Percentiles rank a stretch among this genome's conserved stretches.
Conservation (phyloP, 2,888 invertebrate species). For the Callimorpha dominula region DNA sequence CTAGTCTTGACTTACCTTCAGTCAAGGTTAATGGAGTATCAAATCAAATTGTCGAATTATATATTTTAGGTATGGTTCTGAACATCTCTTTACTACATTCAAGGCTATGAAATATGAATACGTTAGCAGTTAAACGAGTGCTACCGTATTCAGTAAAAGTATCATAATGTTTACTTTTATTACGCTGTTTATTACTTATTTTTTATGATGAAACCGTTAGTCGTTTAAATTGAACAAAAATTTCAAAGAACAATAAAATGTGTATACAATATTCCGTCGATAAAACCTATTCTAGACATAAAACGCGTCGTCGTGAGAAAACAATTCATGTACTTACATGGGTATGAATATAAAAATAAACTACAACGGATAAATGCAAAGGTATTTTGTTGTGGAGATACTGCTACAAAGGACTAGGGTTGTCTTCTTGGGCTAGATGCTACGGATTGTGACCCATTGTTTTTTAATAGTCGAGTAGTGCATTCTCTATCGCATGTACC, state of each 20-base stretch:
- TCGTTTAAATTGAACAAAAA: slow-evolving; percentile 47
- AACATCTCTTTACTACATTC: background rate
- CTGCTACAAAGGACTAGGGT: too few relatives aligned
- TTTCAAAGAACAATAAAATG: slow-evolving; percentile 19
- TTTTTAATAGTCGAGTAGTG: too few relatives aligned
- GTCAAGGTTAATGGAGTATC: background rate
- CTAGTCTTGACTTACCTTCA: background rate
- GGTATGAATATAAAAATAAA: background rate
- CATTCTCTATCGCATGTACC: too few relatives aligned
- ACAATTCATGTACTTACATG: background rate
- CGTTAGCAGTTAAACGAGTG: slow-evolving; percentile 52
- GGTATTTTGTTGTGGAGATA: background rate
- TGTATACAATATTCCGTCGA: background rate
- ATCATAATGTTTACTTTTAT: slow-evolving; percentile 65
- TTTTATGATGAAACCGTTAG: slow-evolving; percentile 55
- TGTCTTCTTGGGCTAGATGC: too few relatives aligned
- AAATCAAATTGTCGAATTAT: background rate
- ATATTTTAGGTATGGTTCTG: background rate
- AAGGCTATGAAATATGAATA: slow-evolving; percentile 26
- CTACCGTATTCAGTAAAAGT: slow-evolving; percentile 53
- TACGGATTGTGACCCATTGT: too few relatives aligned
- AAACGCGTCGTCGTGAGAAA: background rate
- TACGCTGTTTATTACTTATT: slow-evolving; percentile 55
- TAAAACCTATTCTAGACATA: slow-evolving; percentile 2
- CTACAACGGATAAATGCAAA: background rate